Base-by-base conservation (phyloP, 2,797 vertebrate species). In the Eulemur albifrons region DNA sequence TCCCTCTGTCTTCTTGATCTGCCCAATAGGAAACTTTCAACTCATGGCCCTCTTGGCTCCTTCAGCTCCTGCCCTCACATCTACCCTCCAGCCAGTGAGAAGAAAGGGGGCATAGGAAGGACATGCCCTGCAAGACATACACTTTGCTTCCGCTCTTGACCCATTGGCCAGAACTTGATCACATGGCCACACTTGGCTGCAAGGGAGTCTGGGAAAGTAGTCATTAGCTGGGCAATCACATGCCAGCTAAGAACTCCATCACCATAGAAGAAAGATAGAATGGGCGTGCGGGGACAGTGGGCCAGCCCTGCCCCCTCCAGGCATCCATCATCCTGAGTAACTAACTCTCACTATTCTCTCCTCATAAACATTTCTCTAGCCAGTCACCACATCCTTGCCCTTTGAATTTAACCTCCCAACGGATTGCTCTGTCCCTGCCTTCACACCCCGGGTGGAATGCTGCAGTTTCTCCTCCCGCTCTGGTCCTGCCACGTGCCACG, bases 301-400 rank as follows among this genome's bases (percentile, higher is more conserved):
- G 25, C n/a, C n/a, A 6, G 15, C 32, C 35, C 45, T 54, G 61
- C 11, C 52, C n/a, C 30, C 27, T 18, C 73, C 57, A 14, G 32
- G 35, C 38, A 3, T 8, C 54, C 32, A 8, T 8, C 54, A 35
- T 35, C 45, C 89, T 76, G 54, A 32, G 70, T 57, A 27, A 5
- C 0, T 57, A 27, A 5, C 0, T 0, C 13, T 67, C 35, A 43
- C 45, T 32, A n/a, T 43, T 67, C 2, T 69, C 75, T 32, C 82
- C 43, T 10, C 59, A 25, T 59, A 0, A 0, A 63, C 80, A 52
- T 54, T 90, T 30, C 6, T 0, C 1, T 45, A 86, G 84, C n/a
- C 94, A 59, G 25, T 40, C 48, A 67, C 93, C 76, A 8, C 20
- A 43, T 88, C 88, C 94, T 92, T 75, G 57, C 92, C 92, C 95